Base-by-base conservation (phyloP, 2,113 vertebrate species). In the Heterotis niloticus region DNA sequence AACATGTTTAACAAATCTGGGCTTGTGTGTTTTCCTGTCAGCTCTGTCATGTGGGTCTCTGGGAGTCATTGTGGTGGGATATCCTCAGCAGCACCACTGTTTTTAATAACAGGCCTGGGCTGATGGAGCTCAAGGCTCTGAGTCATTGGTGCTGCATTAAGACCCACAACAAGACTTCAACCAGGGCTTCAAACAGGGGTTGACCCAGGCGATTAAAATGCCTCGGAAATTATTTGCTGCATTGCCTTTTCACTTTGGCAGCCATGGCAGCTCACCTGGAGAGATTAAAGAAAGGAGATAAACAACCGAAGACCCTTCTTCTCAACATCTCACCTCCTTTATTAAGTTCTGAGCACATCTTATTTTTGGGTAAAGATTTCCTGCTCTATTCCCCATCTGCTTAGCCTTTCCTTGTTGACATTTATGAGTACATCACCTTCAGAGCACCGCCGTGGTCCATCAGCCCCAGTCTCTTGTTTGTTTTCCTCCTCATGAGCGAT, bases 1-100 rank as follows among this genome's bases (percentile, higher is more conserved):
- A 94, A 94, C 89, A 93, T 90, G 88, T 93, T 93, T 89, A 91
- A 88, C 89, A 91, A 91, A 91, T 92, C 89, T 87, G 88, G 86
- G 87, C 90, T 93, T 92, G 86, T 91, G 87, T 91, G 90, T 92
- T 88, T 90, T 88, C 84, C 84, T 89, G 90, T 91, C 89, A 86
- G 86, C 78, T 79, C 87, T 83, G 87, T 81, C 89, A 86, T 81
- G 78, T 79, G 86, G 85, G 85, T 90, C 86, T 88, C 85, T 90
- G 86, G 85, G 82, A 88, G 88, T 82, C 88, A 80, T 80, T 88
- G 88, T 12, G 10, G 51, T 23, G 23, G 71, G 71, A 23, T 28
- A n/a, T 59, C 23, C 71, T 44, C 16, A 10, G 3, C 10, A 65
- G 17, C 23, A 5, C 17, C 88, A 88, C 85, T 86, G 87, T 89